A percentile compares a stretch with the other conserved stretches of the same genome.
These are phyloP conservation scores for Myotis myotis DNA, from an alignment of 2,797 vertebrate genomes.

Conservation along the genomic window DNA sequence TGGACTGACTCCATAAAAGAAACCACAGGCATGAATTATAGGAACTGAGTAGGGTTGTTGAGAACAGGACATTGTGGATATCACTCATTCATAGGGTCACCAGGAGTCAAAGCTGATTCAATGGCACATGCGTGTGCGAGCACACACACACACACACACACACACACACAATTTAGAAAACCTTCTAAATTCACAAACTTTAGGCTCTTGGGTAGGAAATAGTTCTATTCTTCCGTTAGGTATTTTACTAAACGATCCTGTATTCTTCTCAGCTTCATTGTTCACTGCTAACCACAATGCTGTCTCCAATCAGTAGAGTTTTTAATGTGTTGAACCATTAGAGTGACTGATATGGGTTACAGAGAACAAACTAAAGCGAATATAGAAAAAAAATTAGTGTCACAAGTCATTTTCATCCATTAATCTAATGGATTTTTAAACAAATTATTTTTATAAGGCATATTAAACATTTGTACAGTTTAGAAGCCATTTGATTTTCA, in stretches of 20 bases:
- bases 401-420: conserved; percentile 71
- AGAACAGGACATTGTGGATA: neutral
- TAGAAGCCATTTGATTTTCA: conserved; percentile 69
- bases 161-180: neutral
- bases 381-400: conserved; percentile 65
- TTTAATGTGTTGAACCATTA: conserved; percentile 41
- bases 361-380: conserved; percentile 41
- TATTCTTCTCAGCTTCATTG: neutral
- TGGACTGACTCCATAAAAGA: neutral
- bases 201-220: neutral
- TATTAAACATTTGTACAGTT: conserved; percentile 63
- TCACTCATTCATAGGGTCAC: neutral
- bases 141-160: neutral
- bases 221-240: neutral
- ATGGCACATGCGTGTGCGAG: accelerated
- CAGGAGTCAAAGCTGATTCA: neutral
- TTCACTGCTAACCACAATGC: neutral
- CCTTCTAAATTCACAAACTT: neutral
- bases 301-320: neutral
- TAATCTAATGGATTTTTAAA: conserved; percentile 77
- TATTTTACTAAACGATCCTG: neutral
- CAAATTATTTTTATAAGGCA: conserved; percentile 71
- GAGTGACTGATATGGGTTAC: conserved; percentile 56
- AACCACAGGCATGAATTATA: neutral
- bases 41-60: neutral